Evolutionary conservation across 2,797 vertebrate species (phyloP), one percentile per base, ranked within the genome.

Genomic region (Rousettus madagascariensis): DNA sequence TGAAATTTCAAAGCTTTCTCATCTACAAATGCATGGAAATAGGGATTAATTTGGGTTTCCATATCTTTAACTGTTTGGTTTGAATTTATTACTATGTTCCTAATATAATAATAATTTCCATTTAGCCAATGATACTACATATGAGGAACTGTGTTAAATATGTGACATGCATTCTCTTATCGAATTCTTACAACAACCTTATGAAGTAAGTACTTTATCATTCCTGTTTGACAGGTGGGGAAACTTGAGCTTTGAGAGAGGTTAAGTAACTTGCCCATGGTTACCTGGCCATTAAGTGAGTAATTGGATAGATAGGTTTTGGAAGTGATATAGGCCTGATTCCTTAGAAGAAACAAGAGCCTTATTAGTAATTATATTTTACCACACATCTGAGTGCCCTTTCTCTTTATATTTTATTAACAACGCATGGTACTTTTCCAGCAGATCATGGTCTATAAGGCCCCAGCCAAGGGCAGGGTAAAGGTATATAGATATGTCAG

Each of bases 241-340:
- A 74, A 91, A 61, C 55, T 78, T 72, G 28, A 90, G 16, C 33
- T 77, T 87, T 68, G 57, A 93, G 71, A 93, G 83, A 79, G 55
- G 8, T 83, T 91, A 95, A 72, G 6, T 86, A 43, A 71, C 19
- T 78, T 79, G 26, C 10, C 51, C 6, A 4, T 69, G n/a, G 36
- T 75, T 78, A 63, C 68, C 36, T 88, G 89, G n/a, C 36, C 49
- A 28, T 88, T 94, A 91, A 78, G 61, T 61, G 36, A 9, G 11
- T 36, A 85, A 49, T 72, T 93, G 26, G 55, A 86, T 16, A 65
- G 66, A 30, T 46, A 65, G 30, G 28, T 53, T 93, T 84, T 74
- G 72, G 51, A 88, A 53, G 61, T 79, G 66, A 24, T 53, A 20
- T 66, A 66, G 55, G 24, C 11, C 65, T 61, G 33, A 26, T 36